Evolutionary conservation across 35 echinoderm and acorn worm species (phyloP).

Genomic region (Stichopus chloronotus): DNA sequence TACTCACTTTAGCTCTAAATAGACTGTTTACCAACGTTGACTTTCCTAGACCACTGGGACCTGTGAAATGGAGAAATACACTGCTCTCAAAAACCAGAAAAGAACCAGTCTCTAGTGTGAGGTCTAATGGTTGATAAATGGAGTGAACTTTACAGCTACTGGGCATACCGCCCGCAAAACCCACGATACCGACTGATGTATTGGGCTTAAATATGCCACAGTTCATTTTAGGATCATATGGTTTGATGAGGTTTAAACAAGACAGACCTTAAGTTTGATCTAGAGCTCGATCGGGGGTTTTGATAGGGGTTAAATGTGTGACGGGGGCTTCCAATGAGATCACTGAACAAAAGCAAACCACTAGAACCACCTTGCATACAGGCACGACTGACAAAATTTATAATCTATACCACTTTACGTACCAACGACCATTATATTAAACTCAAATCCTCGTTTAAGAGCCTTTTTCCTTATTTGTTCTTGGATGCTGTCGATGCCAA

Average conservation of each 20-base stretch:
- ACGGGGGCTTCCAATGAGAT: too few species aligned
- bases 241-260: too few species aligned
- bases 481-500: conserved; percentile 98
- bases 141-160: neutral
- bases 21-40: conserved; percentile 97
- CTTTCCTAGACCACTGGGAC: conserved; percentile 95
- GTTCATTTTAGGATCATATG: too few species aligned
- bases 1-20: conserved; percentile 93
- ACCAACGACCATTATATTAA: conserved; percentile 99
- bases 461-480: conserved; percentile 99
- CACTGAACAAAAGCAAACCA: too few species aligned
- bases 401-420: conserved; percentile 4
- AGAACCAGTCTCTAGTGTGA: too few species aligned
- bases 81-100: neutral
- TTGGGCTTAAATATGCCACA: too few species aligned
- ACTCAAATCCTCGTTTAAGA: conserved; percentile 97
- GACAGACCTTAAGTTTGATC: too few species aligned
- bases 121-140: neutral
- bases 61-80: conserved; percentile 38
- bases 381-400: too few species aligned
- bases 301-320: too few species aligned
- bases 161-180: neutral
- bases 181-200: too few species aligned
- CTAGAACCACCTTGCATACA: too few species aligned
- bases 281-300: too few species aligned